phyloP scores from a whole-genome alignment of 1,140 invertebrate species.

The roundworm (Caenorhabditis elegans) region WBcel235 BX284603.4:4995501-4996000 shows the following conservation, averaged over 20 bases:
- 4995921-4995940: slow-evolving; percentile 71
- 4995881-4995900: slow-evolving; percentile 72
- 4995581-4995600: slow-evolving; percentile 18
- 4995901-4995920: slow-evolving; percentile 72
- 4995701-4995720: slow-evolving; percentile 72
- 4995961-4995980: slow-evolving; percentile 65
- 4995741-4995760: slow-evolving; percentile 74
- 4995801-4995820: slow-evolving; percentile 73
- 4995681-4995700: slow-evolving; percentile 9
- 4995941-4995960: slow-evolving; percentile 71
- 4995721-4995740: slow-evolving; percentile 73
- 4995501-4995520: slow-evolving; percentile 24
- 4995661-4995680: slow-evolving; percentile 46
- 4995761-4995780: slow-evolving; percentile 77
- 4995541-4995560: neutral
- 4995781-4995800: slow-evolving; percentile 69
- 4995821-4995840: slow-evolving; percentile 75
- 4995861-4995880: slow-evolving; percentile 72
- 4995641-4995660: slow-evolving; percentile 9
- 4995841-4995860: slow-evolving; percentile 77
- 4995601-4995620: slow-evolving; percentile 32
- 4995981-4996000: slow-evolving; percentile 68
- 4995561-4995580: slow-evolving; percentile 10
- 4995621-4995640: neutral
- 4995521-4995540: slow-evolving; percentile 12